Conservation (phyloP, 2,797 vertebrate species). For the Botia kubotai region DNA sequence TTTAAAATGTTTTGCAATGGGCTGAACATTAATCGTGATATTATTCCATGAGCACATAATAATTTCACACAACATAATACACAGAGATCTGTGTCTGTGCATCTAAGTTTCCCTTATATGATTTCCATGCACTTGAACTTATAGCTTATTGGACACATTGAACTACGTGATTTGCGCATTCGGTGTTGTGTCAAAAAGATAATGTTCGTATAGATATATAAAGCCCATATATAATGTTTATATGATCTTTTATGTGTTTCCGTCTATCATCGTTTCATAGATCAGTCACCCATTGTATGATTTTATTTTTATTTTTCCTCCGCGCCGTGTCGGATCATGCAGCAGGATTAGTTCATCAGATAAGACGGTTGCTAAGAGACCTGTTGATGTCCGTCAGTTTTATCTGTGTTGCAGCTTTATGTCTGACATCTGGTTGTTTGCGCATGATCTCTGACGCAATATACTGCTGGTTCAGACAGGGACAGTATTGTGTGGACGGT, state of each 20-base stretch:
- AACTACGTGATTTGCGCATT: not conserved
- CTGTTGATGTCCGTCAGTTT: conserved; percentile 73
- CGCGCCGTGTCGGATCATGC: conserved; percentile 9
- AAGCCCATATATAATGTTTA: not conserved
- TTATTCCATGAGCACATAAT: not conserved
- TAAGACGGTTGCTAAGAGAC: conserved; percentile 80
- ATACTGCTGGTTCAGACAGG: conserved; percentile 44
- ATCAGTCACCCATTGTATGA: too few relatives aligned
- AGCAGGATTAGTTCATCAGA: conserved; percentile 60
- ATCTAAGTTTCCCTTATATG: not conserved
- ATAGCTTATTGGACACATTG: not conserved
- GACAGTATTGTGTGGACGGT: conserved; percentile 9
- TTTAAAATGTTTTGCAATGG: not conserved
- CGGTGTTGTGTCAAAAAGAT: not conserved
- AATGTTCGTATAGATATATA: not conserved
- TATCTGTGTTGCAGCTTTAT: conserved; percentile 25
- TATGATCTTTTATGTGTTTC: not conserved
- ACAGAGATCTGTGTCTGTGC: not conserved
- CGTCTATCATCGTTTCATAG: too few relatives aligned
- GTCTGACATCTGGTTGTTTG: conserved; percentile 64
- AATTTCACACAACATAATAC: not conserved
- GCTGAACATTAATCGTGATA: not conserved
- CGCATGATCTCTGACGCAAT: conserved; percentile 35
- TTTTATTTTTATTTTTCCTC: not conserved
- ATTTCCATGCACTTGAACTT: not conserved